Base-by-base conservation (phyloP, 2,888 invertebrate species). In the Endotricha flammealis region DNA sequence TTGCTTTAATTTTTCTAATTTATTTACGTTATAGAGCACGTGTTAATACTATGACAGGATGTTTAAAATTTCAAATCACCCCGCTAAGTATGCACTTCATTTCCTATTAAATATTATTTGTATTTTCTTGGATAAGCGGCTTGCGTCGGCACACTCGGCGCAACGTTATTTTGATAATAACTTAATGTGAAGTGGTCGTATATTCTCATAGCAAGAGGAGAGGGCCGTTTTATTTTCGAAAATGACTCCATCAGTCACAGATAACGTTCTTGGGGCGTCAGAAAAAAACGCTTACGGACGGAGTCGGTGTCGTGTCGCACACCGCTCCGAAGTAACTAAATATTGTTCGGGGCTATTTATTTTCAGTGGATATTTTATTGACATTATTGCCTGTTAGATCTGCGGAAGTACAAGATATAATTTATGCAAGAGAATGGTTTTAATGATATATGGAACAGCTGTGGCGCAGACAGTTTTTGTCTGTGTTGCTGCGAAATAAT, bases 191-290 rank as follows among this genome's bases (percentile, higher is more conserved):
- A 73, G 71, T 68, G 74, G 61, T 66, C 78, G 68, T 80, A 73
- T 59, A 67, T 81, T 73, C 70, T 66, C 69, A 64, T 62, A 46
- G 59, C 53, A 52, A 59, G 66, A 64, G 56, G 45, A 65, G 64
- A 71, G 73, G 65, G 70, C 66, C 62, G 76, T 68, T 81, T 83
- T 82, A 85, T 86, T 86, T 85, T 86, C 69, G 75, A 81, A 73
- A 78, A 82, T 81, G 73, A 71, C 78, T 69, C 73, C 80, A 85
- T 83, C 73, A 77, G 57, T 86, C 82, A 83, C 74, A 53, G 78
- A 75, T 81, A 82, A 82, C 69, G 78, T 62, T 57, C 60, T 57
- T 52, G 51, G 51, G 57, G 64, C 63, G 71, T 63, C 59, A 72
- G 66, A 73, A 76, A 71, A 76, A 71, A 76, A 63, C 58, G 64